phyloP scores from a whole-genome alignment of 2,113 vertebrate genomes.

The Lampris incognitus region DNA sequence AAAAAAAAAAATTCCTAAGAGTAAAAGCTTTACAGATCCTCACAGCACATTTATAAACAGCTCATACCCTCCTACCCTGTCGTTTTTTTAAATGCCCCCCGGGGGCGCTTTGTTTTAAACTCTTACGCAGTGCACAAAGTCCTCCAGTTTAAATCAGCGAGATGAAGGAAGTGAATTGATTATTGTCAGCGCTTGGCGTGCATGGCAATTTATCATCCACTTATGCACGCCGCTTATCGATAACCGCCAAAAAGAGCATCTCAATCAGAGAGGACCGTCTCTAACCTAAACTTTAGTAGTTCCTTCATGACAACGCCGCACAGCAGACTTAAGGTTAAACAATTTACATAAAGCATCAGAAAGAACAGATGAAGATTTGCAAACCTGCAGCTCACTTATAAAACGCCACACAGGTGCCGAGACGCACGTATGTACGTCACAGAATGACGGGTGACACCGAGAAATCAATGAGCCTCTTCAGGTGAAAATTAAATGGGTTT shows the following conservation, averaged over 20 bases:
- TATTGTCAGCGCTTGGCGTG: neutral
- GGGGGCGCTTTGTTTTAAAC: constrained; percentile 36
- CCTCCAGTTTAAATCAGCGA: neutral
- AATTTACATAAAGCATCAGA: constrained; percentile 6
- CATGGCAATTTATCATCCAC: constrained; percentile 9
- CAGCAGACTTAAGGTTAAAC: constrained; percentile 5
- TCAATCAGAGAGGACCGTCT: constrained; percentile 4
- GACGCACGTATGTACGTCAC: too few species aligned
- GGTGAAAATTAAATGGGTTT: too few species aligned
- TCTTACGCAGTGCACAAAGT: constrained; percentile 8
- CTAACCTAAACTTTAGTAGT: neutral
- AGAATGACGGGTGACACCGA: too few species aligned
- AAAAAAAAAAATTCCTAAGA: constrained; percentile 21
- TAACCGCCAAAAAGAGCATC: constrained; percentile 25
- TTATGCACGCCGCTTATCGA: neutral
- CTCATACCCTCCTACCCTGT: constrained; percentile 24
- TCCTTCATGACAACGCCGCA: neutral
- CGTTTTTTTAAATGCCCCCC: constrained; percentile 26
- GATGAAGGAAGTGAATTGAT: constrained; percentile 7
- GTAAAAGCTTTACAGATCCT: constrained; percentile 30
- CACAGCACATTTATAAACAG: neutral
- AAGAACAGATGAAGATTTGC: neutral
- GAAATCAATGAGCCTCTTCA: too few species aligned
- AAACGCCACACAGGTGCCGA: neutral
- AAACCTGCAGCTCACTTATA: neutral